Conservation (phyloP, 2,888 invertebrate species). For the Drosophila greeni region DNA sequence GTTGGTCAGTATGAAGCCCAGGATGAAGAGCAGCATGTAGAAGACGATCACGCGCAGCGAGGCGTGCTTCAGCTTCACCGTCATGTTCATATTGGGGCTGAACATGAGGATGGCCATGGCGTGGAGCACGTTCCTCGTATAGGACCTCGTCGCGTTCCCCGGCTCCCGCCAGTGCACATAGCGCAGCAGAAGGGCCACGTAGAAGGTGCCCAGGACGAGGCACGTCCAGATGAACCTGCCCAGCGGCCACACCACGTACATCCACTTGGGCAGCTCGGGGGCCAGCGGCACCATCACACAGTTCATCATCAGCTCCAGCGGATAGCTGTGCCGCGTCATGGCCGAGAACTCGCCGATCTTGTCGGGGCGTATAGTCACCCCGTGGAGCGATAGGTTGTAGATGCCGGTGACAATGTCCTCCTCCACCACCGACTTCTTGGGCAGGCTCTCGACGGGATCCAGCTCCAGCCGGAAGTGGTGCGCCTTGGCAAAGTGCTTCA, state of each 20-base stretch:
- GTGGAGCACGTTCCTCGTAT: constrained; percentile 61
- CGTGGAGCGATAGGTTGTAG: constrained; percentile 67
- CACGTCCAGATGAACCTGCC: constrained; percentile 70
- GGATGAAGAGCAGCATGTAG: constrained; percentile 59
- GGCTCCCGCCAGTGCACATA: constrained; percentile 53
- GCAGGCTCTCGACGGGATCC: constrained; percentile 44
- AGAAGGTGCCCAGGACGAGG: constrained; percentile 60
- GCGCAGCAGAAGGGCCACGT: constrained; percentile 67
- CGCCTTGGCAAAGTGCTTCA: constrained; percentile 56
- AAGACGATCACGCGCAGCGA: constrained; percentile 60
- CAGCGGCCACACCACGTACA: constrained; percentile 74
- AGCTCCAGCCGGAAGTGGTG: constrained; percentile 57
- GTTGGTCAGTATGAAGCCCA: constrained; percentile 72
- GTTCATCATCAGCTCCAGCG: constrained; percentile 64
- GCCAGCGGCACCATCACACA: constrained; percentile 76
- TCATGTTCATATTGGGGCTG: constrained; percentile 73
- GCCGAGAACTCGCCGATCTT: constrained; percentile 5
- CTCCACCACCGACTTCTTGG: constrained; percentile 45
- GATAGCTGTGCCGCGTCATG: constrained; percentile 63
- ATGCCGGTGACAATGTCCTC: constrained; percentile 42
- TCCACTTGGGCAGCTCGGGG: constrained; percentile 73
- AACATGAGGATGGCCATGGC: constrained; percentile 69
- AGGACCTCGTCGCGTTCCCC: constrained; percentile 29
- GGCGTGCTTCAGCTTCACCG: constrained; percentile 51
- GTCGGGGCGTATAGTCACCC: constrained; percentile 34